Evolutionary conservation across 2,888 invertebrate genomes (phyloP), one percentile per base, ranked within the genome.

Genomic region (Eutolmus rufibarbis): DNA sequence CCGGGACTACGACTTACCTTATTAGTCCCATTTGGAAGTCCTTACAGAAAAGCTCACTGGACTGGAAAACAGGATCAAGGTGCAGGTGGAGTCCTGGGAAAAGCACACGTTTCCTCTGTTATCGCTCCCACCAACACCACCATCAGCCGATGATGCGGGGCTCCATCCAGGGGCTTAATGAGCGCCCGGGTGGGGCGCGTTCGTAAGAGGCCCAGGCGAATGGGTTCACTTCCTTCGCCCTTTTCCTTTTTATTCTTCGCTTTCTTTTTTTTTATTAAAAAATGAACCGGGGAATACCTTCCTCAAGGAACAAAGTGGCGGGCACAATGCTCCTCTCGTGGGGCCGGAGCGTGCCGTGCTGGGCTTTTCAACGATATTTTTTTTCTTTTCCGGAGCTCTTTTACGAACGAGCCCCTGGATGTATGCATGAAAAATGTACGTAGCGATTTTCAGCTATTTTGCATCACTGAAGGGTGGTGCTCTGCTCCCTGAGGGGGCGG

Each of bases 11-110:
- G 43, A 28, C 51, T 56, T 81, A 28, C 81, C 81, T 81, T 81
- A 43, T 81, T 81, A 81, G 46, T 51, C 51, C 51, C 56, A 81
- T 81, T 51, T 81, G 57, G 81, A 46, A 81, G 57, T 28, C 57
- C 79, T 46, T 40, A 43, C 46, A 79, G 28, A 79, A 79, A 46
- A 46, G 79, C 31, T 51, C 81, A 57, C 34, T 81, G 46, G 81
- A 56, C 81, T 31, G 43, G 46, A 81, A 81, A 81, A 81, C 51
- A 31, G 51, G 81, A 66, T 66, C 66, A 66, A 66, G 66, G 66
- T 66, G 66, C 66, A 66, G 28, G 66, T 23, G 66, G 14, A 66
- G 66, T 19, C 28, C 66, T 66, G 66, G 66, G 57, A n/a, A 51
- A 78, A 78, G 78, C 78, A 78, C 43, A 78, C 78, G 78, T 78